Conservation (phyloP, 2,888 invertebrate species). For the Metallyticus violacea region DNA sequence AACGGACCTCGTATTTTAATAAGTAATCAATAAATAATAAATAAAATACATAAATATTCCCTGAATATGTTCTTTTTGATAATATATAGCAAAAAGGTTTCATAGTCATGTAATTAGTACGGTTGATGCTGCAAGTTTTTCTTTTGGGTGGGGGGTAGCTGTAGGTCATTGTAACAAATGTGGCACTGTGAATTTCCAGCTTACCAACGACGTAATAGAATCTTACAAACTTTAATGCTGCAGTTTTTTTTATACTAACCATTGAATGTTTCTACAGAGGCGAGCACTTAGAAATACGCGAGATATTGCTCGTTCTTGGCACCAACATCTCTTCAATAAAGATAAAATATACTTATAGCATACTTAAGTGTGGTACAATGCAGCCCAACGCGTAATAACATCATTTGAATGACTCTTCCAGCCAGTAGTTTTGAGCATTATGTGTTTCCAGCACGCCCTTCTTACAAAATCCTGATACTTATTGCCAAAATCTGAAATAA, state of each 20-base stretch:
- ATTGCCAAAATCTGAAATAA: neutral
- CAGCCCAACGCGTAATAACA: neutral
- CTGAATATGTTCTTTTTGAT: no score
- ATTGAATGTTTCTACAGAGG: neutral
- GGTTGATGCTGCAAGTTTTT: no score
- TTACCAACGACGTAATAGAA: no score
- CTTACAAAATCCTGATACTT: neutral
- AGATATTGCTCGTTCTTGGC: neutral
- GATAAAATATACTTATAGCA: neutral
- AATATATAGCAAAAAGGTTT: no score
- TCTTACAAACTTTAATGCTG: neutral
- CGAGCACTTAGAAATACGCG: neutral
- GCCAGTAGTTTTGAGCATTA: neutral
- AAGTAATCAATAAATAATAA: no score
- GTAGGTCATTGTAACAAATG: no score
- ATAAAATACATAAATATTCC: no score
- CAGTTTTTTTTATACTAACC: neutral
- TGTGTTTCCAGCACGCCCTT: neutral
- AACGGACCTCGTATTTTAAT: no score
- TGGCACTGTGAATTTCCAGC: no score
- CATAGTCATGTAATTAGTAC: no score
- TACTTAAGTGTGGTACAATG: neutral
- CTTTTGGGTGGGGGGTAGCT: no score
- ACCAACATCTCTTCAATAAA: neutral
- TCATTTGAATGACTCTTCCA: neutral